These are phyloP conservation scores for Leucophora obtusa DNA, from an alignment of 2,888 invertebrate species.

Conservation along the genomic window DNA sequence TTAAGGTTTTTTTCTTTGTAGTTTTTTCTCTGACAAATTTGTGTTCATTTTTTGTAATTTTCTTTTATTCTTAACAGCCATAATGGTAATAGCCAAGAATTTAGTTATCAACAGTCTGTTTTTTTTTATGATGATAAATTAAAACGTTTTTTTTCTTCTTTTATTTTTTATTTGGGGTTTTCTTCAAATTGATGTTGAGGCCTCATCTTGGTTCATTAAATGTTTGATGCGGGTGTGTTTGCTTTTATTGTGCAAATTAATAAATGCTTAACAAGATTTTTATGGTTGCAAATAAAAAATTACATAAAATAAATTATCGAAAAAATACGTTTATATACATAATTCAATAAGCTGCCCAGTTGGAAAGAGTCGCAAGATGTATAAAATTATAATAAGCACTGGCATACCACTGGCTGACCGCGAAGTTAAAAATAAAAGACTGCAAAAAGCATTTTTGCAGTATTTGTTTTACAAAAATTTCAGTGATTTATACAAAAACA, in stretches of 20 bases:
- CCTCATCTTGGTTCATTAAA: conserved; percentile 18
- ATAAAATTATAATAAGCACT: too few relatives aligned
- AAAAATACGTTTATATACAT: too few relatives aligned
- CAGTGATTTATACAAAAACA: too few relatives aligned
- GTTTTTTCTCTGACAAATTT: conserved; percentile 34
- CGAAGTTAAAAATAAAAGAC: too few relatives aligned
- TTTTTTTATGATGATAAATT: conserved; percentile 44
- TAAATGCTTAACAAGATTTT: conserved; percentile 29
- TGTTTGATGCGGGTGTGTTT: conserved; percentile 25
- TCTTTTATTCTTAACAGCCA: conserved; percentile 20
- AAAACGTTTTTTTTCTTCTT: conserved; percentile 3
- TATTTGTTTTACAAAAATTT: too few relatives aligned
- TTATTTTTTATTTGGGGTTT: not conserved
- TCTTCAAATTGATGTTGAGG: conserved; percentile 19
- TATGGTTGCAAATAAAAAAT: not conserved
- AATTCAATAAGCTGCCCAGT: too few relatives aligned
- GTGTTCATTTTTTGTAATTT: conserved; percentile 30
- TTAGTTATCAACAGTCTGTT: conserved; percentile 42
- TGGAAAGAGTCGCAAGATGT: too few relatives aligned
- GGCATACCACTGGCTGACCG: too few relatives aligned
- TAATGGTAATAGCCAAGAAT: conserved; percentile 35
- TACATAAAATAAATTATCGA: too few relatives aligned
- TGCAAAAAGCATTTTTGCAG: too few relatives aligned
- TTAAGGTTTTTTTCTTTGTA: not conserved
- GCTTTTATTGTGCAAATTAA: conserved; percentile 18